phyloP scores from a whole-genome alignment of 1,140 invertebrate genomes.

The Metaphire vulgaris region DNA sequence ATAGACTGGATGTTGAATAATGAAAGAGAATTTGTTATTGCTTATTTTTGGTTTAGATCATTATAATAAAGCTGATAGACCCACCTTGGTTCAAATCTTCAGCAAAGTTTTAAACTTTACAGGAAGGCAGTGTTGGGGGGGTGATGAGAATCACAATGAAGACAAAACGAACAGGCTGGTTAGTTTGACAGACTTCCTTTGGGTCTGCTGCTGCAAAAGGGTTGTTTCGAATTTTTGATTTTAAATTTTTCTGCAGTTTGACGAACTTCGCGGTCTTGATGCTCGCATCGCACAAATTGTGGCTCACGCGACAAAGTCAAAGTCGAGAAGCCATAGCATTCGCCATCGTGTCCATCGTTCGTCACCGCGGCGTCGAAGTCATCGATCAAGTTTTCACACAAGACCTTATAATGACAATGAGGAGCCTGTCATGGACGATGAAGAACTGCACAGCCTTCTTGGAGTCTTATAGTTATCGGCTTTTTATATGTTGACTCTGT shows the following conservation, averaged over 20 bases:
- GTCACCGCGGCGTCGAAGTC: slow-evolving; percentile 2
- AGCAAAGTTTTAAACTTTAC: not conserved
- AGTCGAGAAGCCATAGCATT: not conserved
- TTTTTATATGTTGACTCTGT: too few relatives aligned
- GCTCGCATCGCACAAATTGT: slow-evolving; percentile 24
- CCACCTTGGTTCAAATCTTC: too few relatives aligned
- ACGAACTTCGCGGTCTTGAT: slow-evolving; percentile 21
- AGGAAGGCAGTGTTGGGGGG: not conserved
- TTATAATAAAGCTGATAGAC: too few relatives aligned
- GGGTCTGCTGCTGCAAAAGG: not conserved
- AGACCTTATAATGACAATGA: slow-evolving; percentile 21
- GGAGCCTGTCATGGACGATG: slow-evolving; percentile 28
- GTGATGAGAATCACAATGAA: not conserved
- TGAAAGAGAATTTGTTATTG: too few relatives aligned
- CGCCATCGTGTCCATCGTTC: not conserved
- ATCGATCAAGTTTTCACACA: slow-evolving; percentile 9
- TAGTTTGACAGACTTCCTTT: not conserved
- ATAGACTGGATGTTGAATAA: too few relatives aligned
- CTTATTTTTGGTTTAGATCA: too few relatives aligned
- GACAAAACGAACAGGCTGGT: too few relatives aligned
- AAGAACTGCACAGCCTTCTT: slow-evolving; percentile 27
- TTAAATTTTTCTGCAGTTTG: slow-evolving; percentile 8
- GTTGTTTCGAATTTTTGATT: too few relatives aligned
- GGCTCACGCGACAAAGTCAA: not conserved
- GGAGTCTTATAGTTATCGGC: too few relatives aligned